Evolutionary conservation across 2,888 invertebrate species (phyloP).

Genomic region (Amblyteles armatorius): DNA sequence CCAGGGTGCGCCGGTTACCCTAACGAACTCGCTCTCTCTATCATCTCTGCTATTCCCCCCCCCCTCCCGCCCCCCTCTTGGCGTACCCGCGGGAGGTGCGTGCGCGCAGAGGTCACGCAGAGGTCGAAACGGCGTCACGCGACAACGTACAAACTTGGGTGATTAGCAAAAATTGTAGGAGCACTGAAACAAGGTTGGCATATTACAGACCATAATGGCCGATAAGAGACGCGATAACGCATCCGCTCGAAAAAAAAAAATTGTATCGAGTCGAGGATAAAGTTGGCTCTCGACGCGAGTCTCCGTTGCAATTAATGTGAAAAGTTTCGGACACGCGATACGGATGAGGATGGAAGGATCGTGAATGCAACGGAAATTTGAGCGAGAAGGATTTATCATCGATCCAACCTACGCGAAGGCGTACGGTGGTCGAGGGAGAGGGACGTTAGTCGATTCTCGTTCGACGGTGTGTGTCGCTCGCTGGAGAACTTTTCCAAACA

Average conservation of each 20-base stretch:
- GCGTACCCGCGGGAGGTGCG: constrained; percentile 39
- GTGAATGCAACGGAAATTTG: constrained; percentile 52
- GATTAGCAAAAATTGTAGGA: constrained; percentile 9
- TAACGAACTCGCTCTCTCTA: constrained; percentile 71
- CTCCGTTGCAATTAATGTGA: constrained; percentile 32
- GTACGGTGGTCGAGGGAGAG: not conserved
- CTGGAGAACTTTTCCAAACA: constrained; percentile 48
- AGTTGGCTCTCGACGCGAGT: constrained; percentile 20
- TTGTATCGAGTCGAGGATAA: constrained; percentile 7
- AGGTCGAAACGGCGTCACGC: not conserved
- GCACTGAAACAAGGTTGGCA: not conserved
- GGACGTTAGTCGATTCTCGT: not conserved
- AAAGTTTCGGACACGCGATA: constrained; percentile 61
- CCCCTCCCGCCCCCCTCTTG: not conserved
- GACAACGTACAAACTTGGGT: not conserved
- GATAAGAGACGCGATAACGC: not conserved
- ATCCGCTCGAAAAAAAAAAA: not conserved
- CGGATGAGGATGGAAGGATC: not conserved
- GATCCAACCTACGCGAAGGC: constrained; percentile 46
- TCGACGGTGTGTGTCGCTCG: constrained; percentile 14
- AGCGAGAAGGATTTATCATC: constrained; percentile 58
- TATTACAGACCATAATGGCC: not conserved
- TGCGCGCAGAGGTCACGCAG: not conserved
- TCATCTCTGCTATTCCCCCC: constrained; percentile 10
- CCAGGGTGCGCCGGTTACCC: constrained; percentile 79